Conservation (phyloP, 2,797 vertebrate genomes). For the Labroides dimidiatus region DNA sequence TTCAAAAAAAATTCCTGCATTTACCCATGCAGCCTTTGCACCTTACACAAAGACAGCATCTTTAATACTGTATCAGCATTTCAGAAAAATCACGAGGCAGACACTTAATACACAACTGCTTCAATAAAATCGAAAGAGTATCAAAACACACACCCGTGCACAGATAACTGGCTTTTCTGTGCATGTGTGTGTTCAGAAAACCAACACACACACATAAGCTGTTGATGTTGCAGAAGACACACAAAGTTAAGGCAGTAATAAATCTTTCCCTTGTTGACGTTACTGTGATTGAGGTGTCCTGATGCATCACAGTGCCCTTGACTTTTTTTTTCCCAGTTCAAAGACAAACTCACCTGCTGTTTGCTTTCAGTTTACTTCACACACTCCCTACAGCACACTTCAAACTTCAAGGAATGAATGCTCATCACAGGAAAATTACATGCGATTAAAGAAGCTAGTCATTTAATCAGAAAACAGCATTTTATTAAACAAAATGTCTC, state of each 20-base stretch:
- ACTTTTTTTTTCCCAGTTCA: slow-evolving; percentile 23
- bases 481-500: neutral
- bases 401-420: slow-evolving; percentile 21
- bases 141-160: neutral
- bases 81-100: neutral
- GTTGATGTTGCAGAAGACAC: slow-evolving; percentile 40
- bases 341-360: slow-evolving; percentile 21
- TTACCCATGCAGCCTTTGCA: neutral
- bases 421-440: neutral
- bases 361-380: slow-evolving; percentile 22
- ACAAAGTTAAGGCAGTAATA: slow-evolving; percentile 36
- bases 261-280: slow-evolving; percentile 35
- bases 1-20: neutral
- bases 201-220: slow-evolving; percentile 13
- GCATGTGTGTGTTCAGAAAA: slow-evolving; percentile 9
- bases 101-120: slow-evolving; percentile 3
- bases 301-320: slow-evolving; percentile 44
- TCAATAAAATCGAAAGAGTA: slow-evolving; percentile 12
- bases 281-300: slow-evolving; percentile 39
- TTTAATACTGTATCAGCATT: slow-evolving; percentile 6
- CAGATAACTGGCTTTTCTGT: neutral
- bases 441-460: neutral
- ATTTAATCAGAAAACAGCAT: slow-evolving; percentile 13
- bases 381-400: slow-evolving; percentile 8
- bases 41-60: neutral